These are phyloP conservation scores for Ammodytes marinus DNA, from an alignment of 2,113 vertebrate genomes.

Conservation along the genomic window DNA sequence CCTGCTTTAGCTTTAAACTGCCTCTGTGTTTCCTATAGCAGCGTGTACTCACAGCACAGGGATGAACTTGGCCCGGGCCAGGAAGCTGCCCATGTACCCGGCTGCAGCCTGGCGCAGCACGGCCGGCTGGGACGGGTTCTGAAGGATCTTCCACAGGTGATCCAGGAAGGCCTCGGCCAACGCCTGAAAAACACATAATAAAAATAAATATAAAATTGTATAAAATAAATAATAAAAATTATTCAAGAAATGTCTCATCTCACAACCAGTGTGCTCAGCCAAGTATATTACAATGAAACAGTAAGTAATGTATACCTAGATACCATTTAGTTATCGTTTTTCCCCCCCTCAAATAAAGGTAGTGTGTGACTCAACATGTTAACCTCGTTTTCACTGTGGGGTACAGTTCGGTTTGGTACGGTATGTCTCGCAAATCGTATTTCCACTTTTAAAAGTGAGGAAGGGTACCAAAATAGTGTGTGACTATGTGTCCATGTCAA, in stretches of 20 bases:
- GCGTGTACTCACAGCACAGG: conserved; percentile 89
- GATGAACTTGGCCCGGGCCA: conserved; percentile 95
- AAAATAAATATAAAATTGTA: background rate
- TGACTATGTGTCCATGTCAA: too few species aligned
- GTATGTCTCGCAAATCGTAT: too few species aligned
- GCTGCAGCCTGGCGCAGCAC: conserved; percentile 93
- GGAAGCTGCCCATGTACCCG: conserved; percentile 94
- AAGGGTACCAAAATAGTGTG: too few species aligned
- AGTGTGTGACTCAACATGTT: too few species aligned
- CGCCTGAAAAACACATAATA: conserved; percentile 79
- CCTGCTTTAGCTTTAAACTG: background rate
- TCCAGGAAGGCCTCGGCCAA: conserved; percentile 96
- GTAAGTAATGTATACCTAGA: too few species aligned
- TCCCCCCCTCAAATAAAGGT: too few species aligned
- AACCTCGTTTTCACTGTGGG: too few species aligned
- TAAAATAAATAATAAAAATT: too few species aligned
- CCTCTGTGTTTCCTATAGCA: background rate
- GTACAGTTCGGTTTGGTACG: too few species aligned
- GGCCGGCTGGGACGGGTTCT: conserved; percentile 90
- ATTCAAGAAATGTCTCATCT: background rate
- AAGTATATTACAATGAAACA: background rate
- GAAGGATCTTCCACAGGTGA: conserved; percentile 95
- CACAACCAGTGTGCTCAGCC: background rate
- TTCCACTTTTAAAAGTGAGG: too few species aligned
- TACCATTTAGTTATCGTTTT: too few species aligned